These are phyloP conservation scores for Centruroides sculpturatus DNA, from an alignment of 1,140 invertebrate genomes.

Conservation along the genomic window DNA sequence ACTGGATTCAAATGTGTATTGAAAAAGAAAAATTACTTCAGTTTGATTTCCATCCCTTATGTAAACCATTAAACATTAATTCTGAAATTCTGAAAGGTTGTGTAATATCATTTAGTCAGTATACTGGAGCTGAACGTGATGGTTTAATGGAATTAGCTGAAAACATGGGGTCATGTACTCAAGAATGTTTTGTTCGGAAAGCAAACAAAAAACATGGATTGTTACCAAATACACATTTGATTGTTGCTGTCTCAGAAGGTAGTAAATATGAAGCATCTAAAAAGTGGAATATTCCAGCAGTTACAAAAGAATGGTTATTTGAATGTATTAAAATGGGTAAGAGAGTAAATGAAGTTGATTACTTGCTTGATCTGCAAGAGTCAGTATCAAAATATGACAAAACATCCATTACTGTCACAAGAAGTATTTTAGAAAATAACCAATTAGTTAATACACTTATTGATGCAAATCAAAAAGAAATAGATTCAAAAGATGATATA, in stretches of 20 bases:
- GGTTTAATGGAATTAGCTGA: conserved; percentile 52
- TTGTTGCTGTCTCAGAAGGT: conserved; percentile 52
- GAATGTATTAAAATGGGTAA: conserved; percentile 42
- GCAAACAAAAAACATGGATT: conserved; percentile 33
- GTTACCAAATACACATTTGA: conserved; percentile 52
- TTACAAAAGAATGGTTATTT: conserved; percentile 58
- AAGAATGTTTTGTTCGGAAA: conserved; percentile 46
- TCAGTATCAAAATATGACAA: too few relatives aligned
- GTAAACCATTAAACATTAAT: conserved; percentile 30
- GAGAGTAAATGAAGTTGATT: conserved; percentile 39
- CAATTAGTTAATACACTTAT: too few relatives aligned
- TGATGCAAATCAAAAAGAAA: too few relatives aligned
- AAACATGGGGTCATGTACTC: conserved; percentile 51
- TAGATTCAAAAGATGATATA: too few relatives aligned
- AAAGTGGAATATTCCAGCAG: conserved; percentile 65
- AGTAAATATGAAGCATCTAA: conserved; percentile 68
- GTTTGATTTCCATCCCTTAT: conserved; percentile 43
- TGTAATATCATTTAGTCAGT: conserved; percentile 60
- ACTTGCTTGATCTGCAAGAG: conserved; percentile 38
- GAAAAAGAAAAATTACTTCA: conserved; percentile 39
- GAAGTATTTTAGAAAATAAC: too few relatives aligned
- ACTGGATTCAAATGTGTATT: conserved; percentile 37
- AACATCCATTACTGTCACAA: too few relatives aligned
- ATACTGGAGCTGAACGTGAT: conserved; percentile 47
- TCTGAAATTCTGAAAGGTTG: conserved; percentile 45